Conservation (phyloP, 2,113 vertebrate genomes). For the Raja brachyura region DNA sequence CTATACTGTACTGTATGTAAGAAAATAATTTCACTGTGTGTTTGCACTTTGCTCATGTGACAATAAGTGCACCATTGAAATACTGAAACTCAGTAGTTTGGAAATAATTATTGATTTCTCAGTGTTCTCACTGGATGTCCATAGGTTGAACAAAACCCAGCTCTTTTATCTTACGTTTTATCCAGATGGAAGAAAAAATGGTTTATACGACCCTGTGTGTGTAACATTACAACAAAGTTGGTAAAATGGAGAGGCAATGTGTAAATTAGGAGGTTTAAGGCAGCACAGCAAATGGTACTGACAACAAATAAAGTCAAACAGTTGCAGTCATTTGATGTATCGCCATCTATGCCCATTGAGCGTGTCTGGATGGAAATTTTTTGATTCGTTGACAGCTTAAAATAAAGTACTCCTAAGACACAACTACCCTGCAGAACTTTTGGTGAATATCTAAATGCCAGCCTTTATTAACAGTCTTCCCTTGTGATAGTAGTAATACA, state of each 20-base stretch:
- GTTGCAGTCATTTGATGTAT: conserved; percentile 4
- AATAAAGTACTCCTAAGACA: neutral
- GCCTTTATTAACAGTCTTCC: neutral
- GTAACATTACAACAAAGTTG: neutral
- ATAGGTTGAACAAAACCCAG: neutral
- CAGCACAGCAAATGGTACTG: neutral
- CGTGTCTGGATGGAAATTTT: neutral
- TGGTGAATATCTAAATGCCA: neutral
- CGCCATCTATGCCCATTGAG: neutral
- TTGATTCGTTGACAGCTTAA: neutral
- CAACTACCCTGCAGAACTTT: neutral
- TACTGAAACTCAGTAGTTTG: neutral
- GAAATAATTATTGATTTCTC: neutral
- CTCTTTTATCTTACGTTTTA: neutral
- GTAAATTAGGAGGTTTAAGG: neutral
- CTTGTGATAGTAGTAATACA: too few relatives aligned
- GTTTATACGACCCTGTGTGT: neutral
- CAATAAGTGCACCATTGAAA: neutral
- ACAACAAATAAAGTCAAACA: neutral
- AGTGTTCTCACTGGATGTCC: neutral
- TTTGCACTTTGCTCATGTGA: too few relatives aligned
- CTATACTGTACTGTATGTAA: too few relatives aligned
- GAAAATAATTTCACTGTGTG: too few relatives aligned
- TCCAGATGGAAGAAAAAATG: neutral
- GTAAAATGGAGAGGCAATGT: neutral